Base-by-base conservation (phyloP, 2,113 vertebrate genomes). In the Gymnorhina tibicen region DNA sequence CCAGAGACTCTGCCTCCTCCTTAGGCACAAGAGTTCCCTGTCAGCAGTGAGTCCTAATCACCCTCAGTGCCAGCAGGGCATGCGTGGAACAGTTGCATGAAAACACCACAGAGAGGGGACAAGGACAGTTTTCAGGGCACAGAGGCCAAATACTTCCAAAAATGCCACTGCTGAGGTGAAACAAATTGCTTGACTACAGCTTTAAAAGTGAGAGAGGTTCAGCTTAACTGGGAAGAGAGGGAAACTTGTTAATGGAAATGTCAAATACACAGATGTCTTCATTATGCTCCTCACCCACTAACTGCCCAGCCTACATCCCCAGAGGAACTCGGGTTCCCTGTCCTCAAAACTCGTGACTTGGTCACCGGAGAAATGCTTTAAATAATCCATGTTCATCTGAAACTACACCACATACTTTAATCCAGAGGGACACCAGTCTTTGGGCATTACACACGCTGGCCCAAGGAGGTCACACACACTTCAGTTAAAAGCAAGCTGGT, bases 61-160 rank as follows among this genome's bases (percentile, higher is more conserved):
- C 6, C 17, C 47, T 68, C 42, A 2, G 1, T 5, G 30, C 46
- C 64, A 56, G 73, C 82, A 76, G 47, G 33, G 28, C 44, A 33
- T 0, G 1, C 32, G 14, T 11, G 32, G 56, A 86, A 27, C 49
- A 18, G 55, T 1, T 17, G 23, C 6, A 3, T 4, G 27, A 23
- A 47, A 62, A 50, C 44, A 52, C 33, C 46, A 27, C 4, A 1
- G 55, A 81, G 10, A 0, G 23, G 33, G 52, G 78, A 73, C 9
- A 39, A 30, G 6, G 16, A 47, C 33, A 58, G 10, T 47, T 85
- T 66, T 33, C 13, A 30, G 42, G 77, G 64, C 56, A 83, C 3
- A 3, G 24, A 75, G 27, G 44, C 15, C 74, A 72, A 0, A 4
- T 2, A 33, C 23, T 63, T 82, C 82, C 49, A 77, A 68, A 87